Evolutionary conservation across 2,888 invertebrate genomes (phyloP), one percentile per base, ranked within the genome.

Genomic region (Creontiades dilutus): DNA sequence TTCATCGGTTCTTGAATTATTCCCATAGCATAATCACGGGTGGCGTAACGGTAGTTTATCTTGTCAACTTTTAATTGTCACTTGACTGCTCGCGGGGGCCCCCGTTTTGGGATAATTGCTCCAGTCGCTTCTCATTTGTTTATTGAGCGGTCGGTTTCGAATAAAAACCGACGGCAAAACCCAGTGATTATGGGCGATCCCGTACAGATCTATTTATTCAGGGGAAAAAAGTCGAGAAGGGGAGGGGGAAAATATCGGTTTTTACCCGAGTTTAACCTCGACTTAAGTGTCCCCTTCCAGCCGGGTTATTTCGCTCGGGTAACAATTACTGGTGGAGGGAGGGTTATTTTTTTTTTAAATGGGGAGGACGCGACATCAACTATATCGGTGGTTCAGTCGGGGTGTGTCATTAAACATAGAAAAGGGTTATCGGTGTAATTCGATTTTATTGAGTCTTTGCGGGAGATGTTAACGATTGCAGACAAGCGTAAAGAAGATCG

Each of bases 1-100:
- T 57, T 57, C 57, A 57, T 57, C 16, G 16, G 2, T 5, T n/a
- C 16, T 57, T 57, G n/a, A 57, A 57, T 57, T 57, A 57, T 57
- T 68, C 23, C 23, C 19, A 68, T 23, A 23, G 9, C 37, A 37
- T 23, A 68, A 68, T 23, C 7, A 57, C 68, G 12, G 19, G 23
- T 23, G 3, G 27, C 68, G 23, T 68, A 68, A 68, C 68, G 68
- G 27, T 37, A 23, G 68, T 68, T 68, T 68, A 68, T 23, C 68
- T 68, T 68, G 68, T 68, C 68, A 68, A 68, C 68, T 68, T 68
- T 68, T 68, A 68, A 68, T 68, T 68, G 68, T 68, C 68, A 68
- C 19, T 68, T 68, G 68, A 68, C 68, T 68, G 68, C 19, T 27
- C 68, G n/a, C 68, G 7, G n/a, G 37, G 7, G 37, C 37, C 37